phyloP scores from a whole-genome alignment of 2,113 vertebrate species.

The Mustela nigripes region DNA sequence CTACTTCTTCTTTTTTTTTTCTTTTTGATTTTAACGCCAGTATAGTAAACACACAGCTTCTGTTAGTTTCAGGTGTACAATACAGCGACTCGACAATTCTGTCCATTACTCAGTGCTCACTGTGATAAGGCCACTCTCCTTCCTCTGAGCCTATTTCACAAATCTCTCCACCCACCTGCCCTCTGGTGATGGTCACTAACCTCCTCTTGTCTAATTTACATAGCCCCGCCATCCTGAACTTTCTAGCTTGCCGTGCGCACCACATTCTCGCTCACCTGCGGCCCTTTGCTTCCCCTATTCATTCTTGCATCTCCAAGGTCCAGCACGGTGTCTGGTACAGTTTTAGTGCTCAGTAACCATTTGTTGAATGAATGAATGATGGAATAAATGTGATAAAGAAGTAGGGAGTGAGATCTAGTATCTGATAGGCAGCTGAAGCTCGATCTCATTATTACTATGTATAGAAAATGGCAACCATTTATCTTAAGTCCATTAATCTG shows the following conservation, averaged over 20 bases:
- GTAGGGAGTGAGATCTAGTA: not conserved
- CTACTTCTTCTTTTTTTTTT: not conserved
- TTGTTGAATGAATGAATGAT: constrained; percentile 18
- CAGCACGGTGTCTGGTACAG: not conserved
- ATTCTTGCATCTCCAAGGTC: not conserved
- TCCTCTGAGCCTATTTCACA: not conserved
- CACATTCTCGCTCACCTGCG: not conserved
- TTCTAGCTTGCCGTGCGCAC: not conserved
- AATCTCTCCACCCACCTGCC: not conserved
- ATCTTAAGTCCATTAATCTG: constrained; percentile 80
- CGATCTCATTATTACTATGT: constrained; percentile 11
- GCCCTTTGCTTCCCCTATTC: not conserved
- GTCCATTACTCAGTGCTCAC: not conserved
- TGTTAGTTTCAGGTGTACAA: not conserved
- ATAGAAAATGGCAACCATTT: constrained; percentile 63
- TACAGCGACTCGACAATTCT: not conserved
- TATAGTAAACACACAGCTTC: not conserved
- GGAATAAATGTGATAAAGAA: constrained; percentile 27
- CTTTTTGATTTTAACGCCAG: not conserved
- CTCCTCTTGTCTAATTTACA: not conserved
- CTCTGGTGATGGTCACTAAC: not conserved
- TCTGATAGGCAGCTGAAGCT: constrained; percentile 32
- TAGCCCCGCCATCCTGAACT: rapidly evolving
- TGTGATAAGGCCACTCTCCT: not conserved
- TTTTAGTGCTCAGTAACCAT: constrained; percentile 49